A percentile compares a stretch with the other conserved stretches of the same genome.
Conservation (phyloP, 2,113 vertebrate species). For the Myiopsitta monachus region DNA sequence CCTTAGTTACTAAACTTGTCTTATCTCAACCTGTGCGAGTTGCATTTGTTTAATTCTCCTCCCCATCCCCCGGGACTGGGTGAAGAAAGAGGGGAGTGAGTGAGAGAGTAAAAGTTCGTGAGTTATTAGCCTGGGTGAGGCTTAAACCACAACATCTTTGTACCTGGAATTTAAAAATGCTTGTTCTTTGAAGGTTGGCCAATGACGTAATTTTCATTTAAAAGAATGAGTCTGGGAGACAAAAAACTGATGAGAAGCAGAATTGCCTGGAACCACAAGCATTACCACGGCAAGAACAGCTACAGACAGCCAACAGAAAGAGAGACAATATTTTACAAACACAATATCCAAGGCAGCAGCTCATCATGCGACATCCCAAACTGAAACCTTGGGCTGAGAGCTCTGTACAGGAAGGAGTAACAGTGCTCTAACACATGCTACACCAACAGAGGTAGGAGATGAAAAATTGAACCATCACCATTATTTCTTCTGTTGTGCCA, state of each 20-base stretch:
- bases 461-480: background rate
- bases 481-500: background rate
- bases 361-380: background rate
- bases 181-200: background rate
- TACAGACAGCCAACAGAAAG: background rate
- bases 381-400: background rate
- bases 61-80: too few relatives aligned
- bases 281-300: background rate
- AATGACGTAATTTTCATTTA: background rate
- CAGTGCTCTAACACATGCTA: background rate
- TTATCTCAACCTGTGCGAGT: too few relatives aligned
- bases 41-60: too few relatives aligned
- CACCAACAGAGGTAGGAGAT: background rate
- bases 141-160: too few relatives aligned
- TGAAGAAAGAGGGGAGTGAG: too few relatives aligned
- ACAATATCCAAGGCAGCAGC: background rate
- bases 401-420: background rate
- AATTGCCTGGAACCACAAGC: background rate
- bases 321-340: background rate
- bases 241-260: background rate
- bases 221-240: background rate
- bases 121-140: too few relatives aligned
- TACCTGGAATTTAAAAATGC: background rate
- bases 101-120: too few relatives aligned
- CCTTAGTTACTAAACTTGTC: too few relatives aligned